phyloP scores from a whole-genome alignment of 1,140 invertebrate species.

The Caerostris darwini region DNA sequence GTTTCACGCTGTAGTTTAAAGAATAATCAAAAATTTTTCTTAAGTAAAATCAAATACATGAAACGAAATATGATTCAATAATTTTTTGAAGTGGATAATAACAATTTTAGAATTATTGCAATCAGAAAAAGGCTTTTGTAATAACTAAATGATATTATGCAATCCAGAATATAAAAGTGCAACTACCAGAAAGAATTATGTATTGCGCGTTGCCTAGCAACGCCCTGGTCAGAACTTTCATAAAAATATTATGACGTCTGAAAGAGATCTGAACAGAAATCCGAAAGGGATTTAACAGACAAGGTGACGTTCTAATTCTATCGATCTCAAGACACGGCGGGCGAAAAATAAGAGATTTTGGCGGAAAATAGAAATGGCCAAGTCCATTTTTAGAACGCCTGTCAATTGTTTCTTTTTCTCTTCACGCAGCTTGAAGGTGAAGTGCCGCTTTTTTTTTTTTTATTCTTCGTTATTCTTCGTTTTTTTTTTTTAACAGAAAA shows the following conservation, averaged over 20 bases:
- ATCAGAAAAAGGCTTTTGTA: neutral
- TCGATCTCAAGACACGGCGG: neutral
- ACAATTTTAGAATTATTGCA: too few relatives aligned
- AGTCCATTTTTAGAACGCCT: constrained; percentile 30
- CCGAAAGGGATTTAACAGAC: neutral
- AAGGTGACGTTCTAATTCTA: constrained; percentile 14
- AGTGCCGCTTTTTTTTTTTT: neutral
- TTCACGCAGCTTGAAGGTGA: neutral
- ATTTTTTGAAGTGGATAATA: too few relatives aligned
- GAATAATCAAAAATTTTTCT: too few relatives aligned
- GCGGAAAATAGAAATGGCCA: constrained; percentile 10
- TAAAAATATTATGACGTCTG: constrained; percentile 9
- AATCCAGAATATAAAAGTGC: neutral
- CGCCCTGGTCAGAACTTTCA: neutral
- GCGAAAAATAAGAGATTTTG: constrained; percentile 30
- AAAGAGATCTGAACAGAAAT: neutral
- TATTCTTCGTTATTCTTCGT: neutral
- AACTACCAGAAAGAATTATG: neutral
- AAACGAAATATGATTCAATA: too few relatives aligned
- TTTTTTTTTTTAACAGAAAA: neutral
- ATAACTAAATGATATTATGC: neutral
- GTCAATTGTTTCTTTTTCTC: neutral
- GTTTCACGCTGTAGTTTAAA: too few relatives aligned
- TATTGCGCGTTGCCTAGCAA: neutral
- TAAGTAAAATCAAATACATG: too few relatives aligned